These are phyloP conservation scores for Stomorhina lunata DNA, from an alignment of 2,888 invertebrate genomes.

Conservation along the genomic window DNA sequence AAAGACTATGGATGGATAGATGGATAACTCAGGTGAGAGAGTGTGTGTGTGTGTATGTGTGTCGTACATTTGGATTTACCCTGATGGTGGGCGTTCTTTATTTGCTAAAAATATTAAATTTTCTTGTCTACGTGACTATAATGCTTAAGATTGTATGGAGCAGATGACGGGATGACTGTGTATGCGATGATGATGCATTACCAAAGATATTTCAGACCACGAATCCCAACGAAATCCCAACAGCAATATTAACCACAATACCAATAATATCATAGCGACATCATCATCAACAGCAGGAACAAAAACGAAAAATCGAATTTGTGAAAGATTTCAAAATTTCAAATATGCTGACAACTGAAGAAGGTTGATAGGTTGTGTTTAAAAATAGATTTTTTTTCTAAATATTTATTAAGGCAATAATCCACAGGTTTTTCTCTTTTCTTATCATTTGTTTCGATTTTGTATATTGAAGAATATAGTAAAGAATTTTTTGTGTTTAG, in stretches of 20 bases:
- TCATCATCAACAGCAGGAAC: slow-evolving; percentile 11
- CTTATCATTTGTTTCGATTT: neutral
- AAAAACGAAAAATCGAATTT: slow-evolving; percentile 40
- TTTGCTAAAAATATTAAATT: slow-evolving; percentile 67
- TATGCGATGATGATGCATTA: slow-evolving; percentile 55
- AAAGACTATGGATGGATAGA: slow-evolving; percentile 22
- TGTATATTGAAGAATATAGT: neutral
- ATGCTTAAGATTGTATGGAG: slow-evolving; percentile 57
- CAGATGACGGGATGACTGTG: slow-evolving; percentile 45
- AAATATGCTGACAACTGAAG: slow-evolving; percentile 62
- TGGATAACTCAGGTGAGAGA: neutral
- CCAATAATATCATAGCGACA: neutral
- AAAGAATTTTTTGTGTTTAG: slow-evolving; percentile 20
- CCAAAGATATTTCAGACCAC: slow-evolving; percentile 48
- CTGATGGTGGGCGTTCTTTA: slow-evolving; percentile 62
- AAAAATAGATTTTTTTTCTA: slow-evolving; percentile 46
- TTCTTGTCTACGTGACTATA: slow-evolving; percentile 66
- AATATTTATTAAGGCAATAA: slow-evolving; percentile 25
- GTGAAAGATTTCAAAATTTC: slow-evolving; percentile 47
- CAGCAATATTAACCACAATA: slow-evolving; percentile 11
- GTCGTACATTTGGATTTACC: slow-evolving; percentile 28
- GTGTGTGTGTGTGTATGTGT: slow-evolving; percentile 18
- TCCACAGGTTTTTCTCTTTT: neutral
- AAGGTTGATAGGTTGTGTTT: slow-evolving; percentile 47
- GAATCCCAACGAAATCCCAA: slow-evolving; percentile 19